Evolutionary conservation across 2,888 invertebrate genomes (phyloP).

Genomic region (Nephrotoma guestfalica): DNA sequence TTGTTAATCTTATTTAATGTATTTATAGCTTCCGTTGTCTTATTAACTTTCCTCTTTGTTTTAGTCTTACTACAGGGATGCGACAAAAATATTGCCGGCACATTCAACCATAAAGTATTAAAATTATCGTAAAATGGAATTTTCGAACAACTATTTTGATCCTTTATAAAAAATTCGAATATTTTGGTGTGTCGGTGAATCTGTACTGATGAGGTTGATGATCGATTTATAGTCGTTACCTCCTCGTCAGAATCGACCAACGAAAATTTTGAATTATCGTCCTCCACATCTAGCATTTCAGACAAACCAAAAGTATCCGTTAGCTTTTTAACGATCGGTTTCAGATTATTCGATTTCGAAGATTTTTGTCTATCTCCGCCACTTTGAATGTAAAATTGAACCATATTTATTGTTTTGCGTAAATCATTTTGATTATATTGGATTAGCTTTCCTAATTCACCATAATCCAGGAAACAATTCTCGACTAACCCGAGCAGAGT

Average conservation of each 20-base stretch:
- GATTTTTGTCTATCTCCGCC: constrained; percentile 25
- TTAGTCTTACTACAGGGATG: constrained; percentile 14
- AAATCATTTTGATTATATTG: constrained; percentile 51
- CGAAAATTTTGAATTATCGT: neutral
- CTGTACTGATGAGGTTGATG: constrained; percentile 11
- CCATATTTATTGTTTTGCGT: constrained; percentile 51
- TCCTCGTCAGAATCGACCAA: neutral
- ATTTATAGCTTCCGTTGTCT: neutral
- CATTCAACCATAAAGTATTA: constrained; percentile 21
- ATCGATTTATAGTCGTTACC: neutral
- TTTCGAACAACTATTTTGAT: constrained; percentile 22
- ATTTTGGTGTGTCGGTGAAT: constrained; percentile 18
- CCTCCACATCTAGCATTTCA: neutral
- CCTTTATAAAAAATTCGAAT: constrained; percentile 26
- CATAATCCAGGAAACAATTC: constrained; percentile 48
- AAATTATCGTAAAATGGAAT: constrained; percentile 28
- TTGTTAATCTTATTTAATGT: constrained; percentile 30
- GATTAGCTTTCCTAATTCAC: constrained; percentile 41
- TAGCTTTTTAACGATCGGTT: neutral
- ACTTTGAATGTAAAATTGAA: constrained; percentile 55
- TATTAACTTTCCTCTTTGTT: constrained; percentile 14
- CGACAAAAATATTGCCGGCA: constrained; percentile 13
- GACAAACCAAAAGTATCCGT: neutral
- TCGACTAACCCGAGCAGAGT: constrained; percentile 51
- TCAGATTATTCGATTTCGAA: neutral